Evolutionary conservation across 2,113 vertebrate species (phyloP).

Genomic region (Prolemur simus): DNA sequence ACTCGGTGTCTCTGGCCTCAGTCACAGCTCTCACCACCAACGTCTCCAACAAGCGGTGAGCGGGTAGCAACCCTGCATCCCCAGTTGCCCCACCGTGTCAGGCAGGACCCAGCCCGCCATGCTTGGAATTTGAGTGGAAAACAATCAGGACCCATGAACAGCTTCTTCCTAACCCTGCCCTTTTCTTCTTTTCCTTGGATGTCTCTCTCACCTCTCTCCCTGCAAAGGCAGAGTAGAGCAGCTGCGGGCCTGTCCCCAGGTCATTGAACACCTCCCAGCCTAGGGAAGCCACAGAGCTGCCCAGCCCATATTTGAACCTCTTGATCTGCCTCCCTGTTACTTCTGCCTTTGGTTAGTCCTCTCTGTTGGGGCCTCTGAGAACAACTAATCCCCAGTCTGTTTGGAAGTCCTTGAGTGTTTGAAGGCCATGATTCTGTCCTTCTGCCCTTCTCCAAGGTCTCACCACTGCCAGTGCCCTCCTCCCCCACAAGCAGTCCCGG

Average conservation of each 20-base stretch:
- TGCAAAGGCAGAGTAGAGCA: background rate
- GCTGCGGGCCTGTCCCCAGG: background rate
- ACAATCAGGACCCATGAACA: background rate
- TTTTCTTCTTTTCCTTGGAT: background rate
- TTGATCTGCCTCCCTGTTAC: background rate
- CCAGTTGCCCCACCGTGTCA: accelerated
- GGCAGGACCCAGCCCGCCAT: background rate
- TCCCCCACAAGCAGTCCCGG: background rate
- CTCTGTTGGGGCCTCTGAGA: background rate
- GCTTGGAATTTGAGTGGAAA: background rate
- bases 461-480: too few species aligned
- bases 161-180: background rate
- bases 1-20: conserved; percentile 94
- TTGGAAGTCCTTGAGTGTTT: background rate
- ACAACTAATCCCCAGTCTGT: background rate
- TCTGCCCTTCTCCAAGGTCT: background rate
- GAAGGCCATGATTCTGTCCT: background rate
- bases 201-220: background rate
- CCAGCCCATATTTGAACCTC: background rate
- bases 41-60: conserved; percentile 96
- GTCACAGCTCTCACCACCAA: conserved; percentile 98
- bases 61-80: accelerated
- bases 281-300: background rate
- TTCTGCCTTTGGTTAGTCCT: background rate
- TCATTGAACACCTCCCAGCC: background rate